Conservation (phyloP, 1,140 invertebrate species). For the Papilio glaucus region DNA sequence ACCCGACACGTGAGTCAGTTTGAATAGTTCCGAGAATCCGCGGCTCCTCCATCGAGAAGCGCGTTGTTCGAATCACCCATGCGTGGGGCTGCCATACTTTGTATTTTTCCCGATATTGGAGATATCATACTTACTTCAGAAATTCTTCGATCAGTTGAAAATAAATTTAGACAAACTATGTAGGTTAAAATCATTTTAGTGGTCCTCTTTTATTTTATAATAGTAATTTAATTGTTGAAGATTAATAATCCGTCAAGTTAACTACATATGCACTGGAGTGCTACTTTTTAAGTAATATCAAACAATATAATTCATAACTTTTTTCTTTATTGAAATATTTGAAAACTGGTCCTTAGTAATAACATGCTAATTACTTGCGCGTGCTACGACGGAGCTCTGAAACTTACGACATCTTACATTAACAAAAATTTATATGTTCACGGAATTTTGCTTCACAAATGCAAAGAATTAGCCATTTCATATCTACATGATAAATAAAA, state of each 20-base stretch:
- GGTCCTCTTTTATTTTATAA: too few relatives aligned
- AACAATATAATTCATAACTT: background rate
- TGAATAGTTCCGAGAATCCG: slow-evolving; percentile 50
- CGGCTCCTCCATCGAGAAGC: slow-evolving; percentile 26
- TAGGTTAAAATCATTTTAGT: too few relatives aligned
- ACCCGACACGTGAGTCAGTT: slow-evolving; percentile 56
- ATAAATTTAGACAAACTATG: too few relatives aligned
- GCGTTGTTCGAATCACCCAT: slow-evolving; percentile 20
- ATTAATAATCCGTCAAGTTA: too few relatives aligned
- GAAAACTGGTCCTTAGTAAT: background rate
- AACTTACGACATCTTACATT: background rate
- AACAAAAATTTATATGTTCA: background rate
- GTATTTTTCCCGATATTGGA: background rate
- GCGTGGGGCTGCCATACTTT: slow-evolving; percentile 9
- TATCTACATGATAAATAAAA: background rate
- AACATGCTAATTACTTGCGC: slow-evolving; percentile 4
- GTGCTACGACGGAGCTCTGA: slow-evolving; percentile 11
- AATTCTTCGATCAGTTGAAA: too few relatives aligned
- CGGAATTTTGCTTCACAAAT: background rate
- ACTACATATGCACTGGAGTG: too few relatives aligned
- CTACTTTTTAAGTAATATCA: too few relatives aligned
- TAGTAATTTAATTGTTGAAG: too few relatives aligned
- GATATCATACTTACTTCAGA: too few relatives aligned
- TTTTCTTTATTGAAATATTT: background rate
- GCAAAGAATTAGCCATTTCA: background rate